phyloP scores from a whole-genome alignment of 2,888 invertebrate genomes.

The Acrocera orbiculus region DNA sequence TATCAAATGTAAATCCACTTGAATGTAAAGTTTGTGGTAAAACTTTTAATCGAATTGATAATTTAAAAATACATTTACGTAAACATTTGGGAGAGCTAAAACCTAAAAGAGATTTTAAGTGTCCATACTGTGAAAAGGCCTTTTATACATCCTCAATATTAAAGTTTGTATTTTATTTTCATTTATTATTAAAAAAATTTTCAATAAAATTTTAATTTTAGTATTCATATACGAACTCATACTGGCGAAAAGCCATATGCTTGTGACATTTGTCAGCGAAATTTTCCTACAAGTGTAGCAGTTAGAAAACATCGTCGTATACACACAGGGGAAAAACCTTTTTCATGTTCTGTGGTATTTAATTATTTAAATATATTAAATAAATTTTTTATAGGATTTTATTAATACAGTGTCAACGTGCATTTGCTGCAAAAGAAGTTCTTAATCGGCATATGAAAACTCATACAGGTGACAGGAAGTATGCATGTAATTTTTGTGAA shows the following conservation, averaged over 20 bases:
- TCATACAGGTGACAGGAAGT: slow-evolving; percentile 34
- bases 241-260: slow-evolving; percentile 48
- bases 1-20: slow-evolving; percentile 17
- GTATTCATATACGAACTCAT: slow-evolving; percentile 49
- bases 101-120: slow-evolving; percentile 40
- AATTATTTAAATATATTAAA: not conserved
- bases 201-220: slow-evolving; percentile 11
- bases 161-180: slow-evolving; percentile 19
- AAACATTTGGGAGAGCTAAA: slow-evolving; percentile 44
- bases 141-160: slow-evolving; percentile 44
- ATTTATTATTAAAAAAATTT: slow-evolving; percentile 1
- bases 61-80: slow-evolving; percentile 50
- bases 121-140: slow-evolving; percentile 46
- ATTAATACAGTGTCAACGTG: slow-evolving; percentile 46
- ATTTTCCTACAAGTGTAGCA: slow-evolving; percentile 55
- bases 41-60: slow-evolving; percentile 41
- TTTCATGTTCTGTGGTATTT: slow-evolving; percentile 42
- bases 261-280: slow-evolving; percentile 56
- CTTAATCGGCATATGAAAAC: slow-evolving; percentile 57
- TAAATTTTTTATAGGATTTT: slow-evolving; percentile 1
- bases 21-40: slow-evolving; percentile 30
- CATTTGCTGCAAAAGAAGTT: slow-evolving; percentile 69
- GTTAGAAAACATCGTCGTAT: slow-evolving; percentile 54
- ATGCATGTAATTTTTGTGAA: slow-evolving; percentile 37
- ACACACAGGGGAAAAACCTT: slow-evolving; percentile 47